Evolutionary conservation across 2,797 vertebrate species (phyloP).

Genomic region (Malacoctenus gilli): DNA sequence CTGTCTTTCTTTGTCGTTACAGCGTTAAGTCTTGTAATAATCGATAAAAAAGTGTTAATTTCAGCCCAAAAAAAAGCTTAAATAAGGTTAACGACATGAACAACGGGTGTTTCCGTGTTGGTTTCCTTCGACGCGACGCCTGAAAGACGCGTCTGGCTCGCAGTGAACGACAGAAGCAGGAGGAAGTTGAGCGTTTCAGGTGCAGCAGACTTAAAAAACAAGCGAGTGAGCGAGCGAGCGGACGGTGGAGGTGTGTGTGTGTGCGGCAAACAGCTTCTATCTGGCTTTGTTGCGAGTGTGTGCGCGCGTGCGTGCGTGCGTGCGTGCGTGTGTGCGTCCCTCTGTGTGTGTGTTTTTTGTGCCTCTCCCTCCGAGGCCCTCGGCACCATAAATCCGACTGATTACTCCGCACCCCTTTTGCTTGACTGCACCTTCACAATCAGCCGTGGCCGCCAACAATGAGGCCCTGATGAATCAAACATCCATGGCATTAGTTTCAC

Average conservation of each 20-base stretch:
- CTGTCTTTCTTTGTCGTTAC: too few relatives aligned
- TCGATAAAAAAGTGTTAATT: too few relatives aligned
- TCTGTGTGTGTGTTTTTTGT: slow-evolving; percentile 33
- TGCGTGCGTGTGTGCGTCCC: slow-evolving; percentile 71
- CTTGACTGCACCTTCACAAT: slow-evolving; percentile 99
- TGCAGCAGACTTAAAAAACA: slow-evolving; percentile 4
- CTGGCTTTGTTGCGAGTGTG: slow-evolving; percentile 41
- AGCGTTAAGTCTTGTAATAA: too few relatives aligned
- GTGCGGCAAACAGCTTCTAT: slow-evolving; percentile 75
- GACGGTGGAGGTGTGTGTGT: slow-evolving; percentile 44
- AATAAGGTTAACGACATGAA: too few relatives aligned
- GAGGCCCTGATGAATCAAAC: slow-evolving; percentile 99
- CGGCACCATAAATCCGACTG: slow-evolving; percentile 94
- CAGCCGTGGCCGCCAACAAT: slow-evolving; percentile 94
- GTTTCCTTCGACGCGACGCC: too few relatives aligned
- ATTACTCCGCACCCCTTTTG: slow-evolving; percentile 97
- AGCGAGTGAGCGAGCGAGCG: too few relatives aligned
- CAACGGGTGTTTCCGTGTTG: too few relatives aligned
- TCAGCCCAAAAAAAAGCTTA: too few relatives aligned
- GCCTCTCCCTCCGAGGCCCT: slow-evolving; percentile 67
- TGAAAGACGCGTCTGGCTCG: too few relatives aligned
- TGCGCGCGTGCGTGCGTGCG: too few relatives aligned
- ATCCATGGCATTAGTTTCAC: slow-evolving; percentile 99
- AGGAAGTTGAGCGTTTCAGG: too few relatives aligned
- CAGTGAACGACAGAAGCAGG: too few relatives aligned